Conservation (phyloP, 2,797 vertebrate species). For the Syngnathus rostellatus region DNA sequence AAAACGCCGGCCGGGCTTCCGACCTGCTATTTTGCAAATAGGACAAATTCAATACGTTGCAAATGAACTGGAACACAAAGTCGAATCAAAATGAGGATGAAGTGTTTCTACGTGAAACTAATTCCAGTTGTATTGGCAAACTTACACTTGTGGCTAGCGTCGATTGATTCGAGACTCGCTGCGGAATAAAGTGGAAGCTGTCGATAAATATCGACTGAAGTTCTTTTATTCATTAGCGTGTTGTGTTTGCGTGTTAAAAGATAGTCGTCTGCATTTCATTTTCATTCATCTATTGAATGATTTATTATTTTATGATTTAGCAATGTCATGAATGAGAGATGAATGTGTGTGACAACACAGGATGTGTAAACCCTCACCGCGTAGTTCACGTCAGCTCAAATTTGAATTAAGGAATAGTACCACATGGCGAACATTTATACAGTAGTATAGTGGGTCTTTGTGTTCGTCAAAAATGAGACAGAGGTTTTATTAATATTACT, state of each 20-base stretch:
- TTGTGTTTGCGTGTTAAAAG: too few relatives aligned
- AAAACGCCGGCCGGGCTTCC: slow-evolving; percentile 22
- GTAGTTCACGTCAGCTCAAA: slow-evolving; percentile 21
- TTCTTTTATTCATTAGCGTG: too few relatives aligned
- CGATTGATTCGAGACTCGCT: neutral
- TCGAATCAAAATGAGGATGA: neutral
- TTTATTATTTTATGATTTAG: too few relatives aligned
- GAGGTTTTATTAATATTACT: too few relatives aligned
- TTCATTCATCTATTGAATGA: neutral
- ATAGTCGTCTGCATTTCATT: too few relatives aligned
- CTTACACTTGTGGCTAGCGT: neutral
- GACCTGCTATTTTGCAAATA: slow-evolving; percentile 1
- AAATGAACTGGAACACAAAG: neutral
- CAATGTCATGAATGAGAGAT: slow-evolving; percentile 2
- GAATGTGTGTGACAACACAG: slow-evolving; percentile 16
- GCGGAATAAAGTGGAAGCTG: neutral
- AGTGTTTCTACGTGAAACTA: neutral
- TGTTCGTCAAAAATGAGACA: too few relatives aligned
- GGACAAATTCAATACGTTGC: neutral
- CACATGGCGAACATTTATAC: too few relatives aligned
- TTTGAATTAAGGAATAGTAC: slow-evolving; percentile 4
- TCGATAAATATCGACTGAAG: neutral
- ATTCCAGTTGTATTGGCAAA: slow-evolving; percentile 8
- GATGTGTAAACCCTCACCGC: slow-evolving; percentile 21
- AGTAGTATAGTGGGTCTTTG: too few relatives aligned